Evolutionary conservation across 1,140 invertebrate genomes (phyloP), one percentile per base, ranked within the genome.

Genomic region (Caenorhabditis inopinata): DNA sequence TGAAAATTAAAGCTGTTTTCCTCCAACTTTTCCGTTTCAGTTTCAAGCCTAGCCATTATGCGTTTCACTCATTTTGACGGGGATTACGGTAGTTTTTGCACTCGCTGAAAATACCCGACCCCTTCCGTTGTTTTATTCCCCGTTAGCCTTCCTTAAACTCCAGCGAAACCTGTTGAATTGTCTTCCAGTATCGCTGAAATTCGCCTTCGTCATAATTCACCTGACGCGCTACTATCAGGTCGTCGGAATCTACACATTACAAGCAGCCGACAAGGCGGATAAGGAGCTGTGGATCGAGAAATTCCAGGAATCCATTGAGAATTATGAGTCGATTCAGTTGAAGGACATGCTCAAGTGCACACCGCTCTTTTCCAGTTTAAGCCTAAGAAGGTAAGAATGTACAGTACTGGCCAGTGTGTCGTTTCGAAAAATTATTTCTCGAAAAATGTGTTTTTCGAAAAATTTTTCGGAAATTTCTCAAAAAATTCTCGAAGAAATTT

Each of bases 201-300:
- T 88, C 80, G 86, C 86, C 1, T 87, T 87, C 78, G 86, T 87
- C 32, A 82, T 87, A 1, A 88, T 87, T 29, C 86, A 87, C 74
- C 68, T 87, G 9, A 87, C 86, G 2, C 74, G 87, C n/a, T 87
- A 87, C 48, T 87, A 88, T 68, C 86, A 87, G 78, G 86, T 87
- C 12, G 82, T 88, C 6, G 78, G 82, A 29, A 86, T 87, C 48
- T 86, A 85, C 51, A 87, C 86, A 2, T 68, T 87, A 4, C 86
- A 87, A 78, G 80, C 79, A 46, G 76, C 79, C 74, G 84, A 74
- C 38, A 86, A 80, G 49, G 74, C 21, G 48, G 83, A 84, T 78
- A 87, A 84, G 87, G 86, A 87, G 11, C 23, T 85, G 23, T 87
- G 86, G 86, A 88, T 87, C 29, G 84, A 88, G 51, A 87, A 88